These are phyloP conservation scores for Hedychridium roseum DNA, from an alignment of 2,888 invertebrate species.

Conservation along the genomic window DNA sequence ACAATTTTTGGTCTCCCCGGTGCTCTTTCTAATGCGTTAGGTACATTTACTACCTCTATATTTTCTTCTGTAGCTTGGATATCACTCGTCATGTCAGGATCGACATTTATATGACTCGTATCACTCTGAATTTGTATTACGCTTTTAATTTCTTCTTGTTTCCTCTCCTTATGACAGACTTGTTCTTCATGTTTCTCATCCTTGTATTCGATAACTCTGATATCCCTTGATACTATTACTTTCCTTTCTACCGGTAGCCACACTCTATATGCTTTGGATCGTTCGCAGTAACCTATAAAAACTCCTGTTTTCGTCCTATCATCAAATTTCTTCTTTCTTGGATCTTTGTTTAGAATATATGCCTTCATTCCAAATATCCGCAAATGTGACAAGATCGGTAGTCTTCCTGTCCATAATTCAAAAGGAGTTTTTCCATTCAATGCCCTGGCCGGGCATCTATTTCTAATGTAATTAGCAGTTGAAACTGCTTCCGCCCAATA, in stretches of 20 bases:
- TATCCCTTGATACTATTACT: slow-evolving; percentile 14
- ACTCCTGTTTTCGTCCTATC: slow-evolving; percentile 5
- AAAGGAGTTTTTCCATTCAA: slow-evolving; percentile 15
- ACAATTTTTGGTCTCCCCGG: slow-evolving; percentile 7
- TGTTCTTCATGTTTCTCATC: neutral
- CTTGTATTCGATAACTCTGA: slow-evolving; percentile 11
- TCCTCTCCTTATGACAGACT: no score
- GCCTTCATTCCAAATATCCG: slow-evolving; percentile 13
- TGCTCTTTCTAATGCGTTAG: neutral
- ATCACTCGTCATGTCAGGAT: neutral
- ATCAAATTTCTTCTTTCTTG: slow-evolving; percentile 13
- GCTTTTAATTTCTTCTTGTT: neutral
- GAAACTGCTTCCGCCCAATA: slow-evolving; percentile 19
- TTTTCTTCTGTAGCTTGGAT: neutral
- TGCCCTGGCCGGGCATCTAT: slow-evolving; percentile 10
- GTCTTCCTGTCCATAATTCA: slow-evolving; percentile 14
- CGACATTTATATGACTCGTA: neutral
- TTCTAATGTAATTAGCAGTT: slow-evolving; percentile 20
- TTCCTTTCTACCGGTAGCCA: slow-evolving; percentile 26
- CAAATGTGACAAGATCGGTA: slow-evolving; percentile 5
- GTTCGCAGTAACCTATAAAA: slow-evolving; percentile 16
- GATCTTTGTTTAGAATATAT: slow-evolving; percentile 10
- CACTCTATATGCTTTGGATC: slow-evolving; percentile 19
- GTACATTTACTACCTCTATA: neutral
- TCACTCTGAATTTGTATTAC: neutral